Base-by-base conservation (phyloP, 2,888 invertebrate genomes). In the Masnerella sp. region DNA sequence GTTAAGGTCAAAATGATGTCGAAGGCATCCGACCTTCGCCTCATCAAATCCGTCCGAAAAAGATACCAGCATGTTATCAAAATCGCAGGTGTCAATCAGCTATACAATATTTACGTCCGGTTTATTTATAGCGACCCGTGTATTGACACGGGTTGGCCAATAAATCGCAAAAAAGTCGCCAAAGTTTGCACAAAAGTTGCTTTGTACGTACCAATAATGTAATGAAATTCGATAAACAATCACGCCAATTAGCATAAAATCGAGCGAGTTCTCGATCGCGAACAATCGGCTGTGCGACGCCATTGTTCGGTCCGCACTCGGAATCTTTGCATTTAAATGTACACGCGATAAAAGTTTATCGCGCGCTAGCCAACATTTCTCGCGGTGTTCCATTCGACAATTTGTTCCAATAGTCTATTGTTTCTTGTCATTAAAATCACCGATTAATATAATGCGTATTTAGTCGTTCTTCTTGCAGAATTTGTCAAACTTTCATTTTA, bases 171-270 rank as follows among this genome's bases (percentile, higher is more conserved):
- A 11, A 34, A 34, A 34, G 11, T 11, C 11, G 9, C 38, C 15
- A 7, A n/a, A n/a, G n/a, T n/a, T n/a, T n/a, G 5, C 15, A 7
- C 38, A 4, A 7, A 18, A 9, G 12, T 3, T 22, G 9, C 15
- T 42, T 42, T 42, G 40, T 40, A 18, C 30, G 42, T 28, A 17
- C 20, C 30, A 20, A 28, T 42, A 17, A 47, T 25, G 47, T n/a
- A 43, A 47, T 47, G 8, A 12, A 15, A 47, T 47, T 38, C 36
- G 47, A n/a, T 59, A 47, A 59, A 59, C 59, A 59, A 59, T 59
- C 28, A 47, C 47, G 18, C 47, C 38, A 59, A 59, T 59, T 59
- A 59, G 59, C 47, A 34, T 38, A 25, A 59, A 45, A 36, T 30
- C 12, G 40, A 40, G 11, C 54, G 32, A 9, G 9, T 28, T 36